These are phyloP conservation scores for Marmota monax DNA, from an alignment of 2,113 vertebrate species.

Conservation along the genomic window DNA sequence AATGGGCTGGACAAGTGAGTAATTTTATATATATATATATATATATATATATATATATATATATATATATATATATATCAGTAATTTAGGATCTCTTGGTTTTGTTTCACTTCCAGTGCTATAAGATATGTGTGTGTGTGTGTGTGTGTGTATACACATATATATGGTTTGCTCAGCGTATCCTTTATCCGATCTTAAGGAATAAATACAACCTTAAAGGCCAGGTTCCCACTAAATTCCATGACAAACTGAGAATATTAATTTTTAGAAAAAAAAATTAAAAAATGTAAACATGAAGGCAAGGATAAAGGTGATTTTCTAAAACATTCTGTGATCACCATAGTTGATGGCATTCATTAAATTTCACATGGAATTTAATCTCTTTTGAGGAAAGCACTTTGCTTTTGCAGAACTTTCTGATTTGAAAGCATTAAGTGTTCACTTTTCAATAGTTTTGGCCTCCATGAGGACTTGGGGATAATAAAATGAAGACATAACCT, in stretches of 20 bases:
- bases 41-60: not conserved
- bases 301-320: not conserved
- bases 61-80: not conserved
- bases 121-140: not conserved
- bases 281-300: not conserved
- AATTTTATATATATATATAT: not conserved
- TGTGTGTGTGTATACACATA: no score
- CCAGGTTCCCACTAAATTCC: slow-evolving; percentile 29
- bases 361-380: not conserved
- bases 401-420: not conserved
- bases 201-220: not conserved
- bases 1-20: not conserved
- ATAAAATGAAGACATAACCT: not conserved
- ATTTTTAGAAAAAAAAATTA: not conserved
- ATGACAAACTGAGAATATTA: not conserved
- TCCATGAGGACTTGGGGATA: not conserved
- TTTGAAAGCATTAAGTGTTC: not conserved
- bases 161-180: not conserved
- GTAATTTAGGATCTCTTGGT: not conserved
- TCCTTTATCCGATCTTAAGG: not conserved
- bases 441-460: not conserved
- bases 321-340: not conserved
- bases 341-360: not conserved
- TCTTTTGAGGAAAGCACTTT: not conserved
- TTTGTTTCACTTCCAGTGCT: not conserved